Percentiles rank a stretch among this genome's conserved stretches.
These are phyloP conservation scores for Pristionchus japonicus DNA, from an alignment of 2,888 invertebrate genomes.

Conservation along the genomic window DNA sequence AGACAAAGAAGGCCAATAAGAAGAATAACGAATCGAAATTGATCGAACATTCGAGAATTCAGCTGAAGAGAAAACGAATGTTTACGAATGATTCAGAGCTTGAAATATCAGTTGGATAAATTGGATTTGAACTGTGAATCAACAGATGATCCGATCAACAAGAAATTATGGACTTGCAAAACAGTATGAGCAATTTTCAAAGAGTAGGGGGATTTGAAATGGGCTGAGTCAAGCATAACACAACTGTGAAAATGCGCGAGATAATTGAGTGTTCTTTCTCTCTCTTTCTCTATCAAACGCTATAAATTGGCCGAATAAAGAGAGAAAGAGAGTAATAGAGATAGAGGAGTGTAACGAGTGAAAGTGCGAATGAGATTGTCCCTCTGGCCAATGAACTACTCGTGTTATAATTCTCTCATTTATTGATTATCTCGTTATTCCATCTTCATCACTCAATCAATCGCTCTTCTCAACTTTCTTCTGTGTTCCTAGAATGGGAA, in stretches of 20 bases:
- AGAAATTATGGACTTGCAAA: too few relatives aligned
- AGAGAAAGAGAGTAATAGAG: conserved; percentile 7
- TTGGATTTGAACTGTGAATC: conserved; percentile 5
- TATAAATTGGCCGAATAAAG: conserved; percentile 30
- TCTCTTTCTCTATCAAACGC: neutral
- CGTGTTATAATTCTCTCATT: neutral
- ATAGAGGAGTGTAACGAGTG: neutral
- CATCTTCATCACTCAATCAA: neutral
- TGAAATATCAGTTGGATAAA: neutral
- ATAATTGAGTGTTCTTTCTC: conserved; percentile 16
- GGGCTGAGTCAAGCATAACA: neutral
- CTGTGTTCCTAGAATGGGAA: conserved; percentile 68
- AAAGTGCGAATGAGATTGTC: neutral
- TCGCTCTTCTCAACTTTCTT: neutral
- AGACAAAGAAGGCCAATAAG: conserved; percentile 33
- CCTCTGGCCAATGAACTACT: neutral
- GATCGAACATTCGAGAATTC: conserved; percentile 30
- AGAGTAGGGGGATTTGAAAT: neutral
- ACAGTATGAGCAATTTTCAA: neutral
- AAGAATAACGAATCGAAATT: conserved; percentile 42
- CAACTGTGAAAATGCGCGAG: neutral
- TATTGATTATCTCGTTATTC: neutral
- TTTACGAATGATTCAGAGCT: neutral
- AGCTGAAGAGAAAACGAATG: neutral
- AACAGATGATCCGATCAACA: neutral